Evolutionary conservation across 2,113 vertebrate genomes (phyloP), one percentile per base, ranked within the genome.

Genomic region (Clarias gariepinus): DNA sequence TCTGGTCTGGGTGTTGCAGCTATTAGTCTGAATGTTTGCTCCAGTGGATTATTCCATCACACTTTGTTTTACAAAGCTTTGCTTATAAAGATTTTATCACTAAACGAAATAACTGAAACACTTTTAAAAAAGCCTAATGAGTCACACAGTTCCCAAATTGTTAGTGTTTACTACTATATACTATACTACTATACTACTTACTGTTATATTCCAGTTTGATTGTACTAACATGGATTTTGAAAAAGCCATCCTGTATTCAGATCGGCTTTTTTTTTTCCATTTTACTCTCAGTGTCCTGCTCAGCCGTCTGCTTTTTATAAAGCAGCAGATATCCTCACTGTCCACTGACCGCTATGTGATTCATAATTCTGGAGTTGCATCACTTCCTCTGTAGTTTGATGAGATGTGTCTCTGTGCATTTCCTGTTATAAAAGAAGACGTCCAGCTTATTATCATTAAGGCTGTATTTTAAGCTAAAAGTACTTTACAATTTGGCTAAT

Each of bases 381-480:
- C 87, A 87, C 83, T 85, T 90, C 89, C 89, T 90, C 41, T 74
- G 57, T 57, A 69, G 63, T 41, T 52, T 78, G 84, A 52, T 76
- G 84, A 81, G 60, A 55, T 53, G 66, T 25, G 82, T 41, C 58
- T 79, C 61, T 80, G 28, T 47, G 63, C 64, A 63, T 81, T 85
- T 88, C 85, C 85, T 88, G 85, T 82, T 71, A 18, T 87, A 16
- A 52, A 69, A 23, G 41, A 52, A 76, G 63, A 81, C n/a, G 58
- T 64, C 15, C 60, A 69, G 47, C 41, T n/a, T 57, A 19, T 55
- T 9, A n/a, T 78, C 28, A 16, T 4, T n/a, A n/a, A 53, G 11
- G 41, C n/a, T 76, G 23, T 30, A 21, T 33, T 19, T 79, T 10
- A 16, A n/a, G 52, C 73, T 52, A 79, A 79, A 33, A 21, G 28